Evolutionary conservation across 2,113 vertebrate genomes (phyloP), one percentile per base, ranked within the genome.

Genomic region (Myodes glareolus): DNA sequence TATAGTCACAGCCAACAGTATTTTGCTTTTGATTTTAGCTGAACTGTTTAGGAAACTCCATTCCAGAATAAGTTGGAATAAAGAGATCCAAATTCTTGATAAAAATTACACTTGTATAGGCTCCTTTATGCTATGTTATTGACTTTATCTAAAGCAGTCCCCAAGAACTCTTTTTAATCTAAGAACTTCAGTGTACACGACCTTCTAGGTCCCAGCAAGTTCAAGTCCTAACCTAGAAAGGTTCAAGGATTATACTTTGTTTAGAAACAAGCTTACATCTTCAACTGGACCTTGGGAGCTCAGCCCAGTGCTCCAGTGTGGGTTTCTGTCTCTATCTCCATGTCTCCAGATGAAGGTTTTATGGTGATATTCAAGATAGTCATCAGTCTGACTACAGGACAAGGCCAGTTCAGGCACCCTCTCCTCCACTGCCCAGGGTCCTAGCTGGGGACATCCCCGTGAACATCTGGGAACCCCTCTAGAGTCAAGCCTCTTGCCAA

Each of bases 61-160:
- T 33, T 87, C 90, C 45, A 80, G 31, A 68, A 63, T 16, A 85
- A 90, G 31, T 12, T 93, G 31, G 92, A 86, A 42, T 76, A 45
- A 85, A 85, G 8, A 36, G 75, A 70, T 19, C 3, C 2, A 55
- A 90, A 45, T 36, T 81, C 27, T 78, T 52, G 63, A 50, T 13
- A 23, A n/a, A 29, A 33, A 3, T 3, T 33, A 31, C 3, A 63
- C 1, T 80, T 78, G n/a, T 76, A 76, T 75, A 61, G 45, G 5
- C 5, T 88, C 21, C 3, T 77, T 39, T 17, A 13, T 36, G 29
- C 72, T 82, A 17, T 19, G 31, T 33, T 55, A 7, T 47, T 90
- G 31, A 55, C 29, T 81, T 55, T 87, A 19, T 92, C 13, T 25
- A 68, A 31, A 65, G 21, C 1, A 16, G 13, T 80, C 73, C 78